phyloP scores from a whole-genome alignment of 2,797 vertebrate genomes.

The Thunnus albacares region DNA sequence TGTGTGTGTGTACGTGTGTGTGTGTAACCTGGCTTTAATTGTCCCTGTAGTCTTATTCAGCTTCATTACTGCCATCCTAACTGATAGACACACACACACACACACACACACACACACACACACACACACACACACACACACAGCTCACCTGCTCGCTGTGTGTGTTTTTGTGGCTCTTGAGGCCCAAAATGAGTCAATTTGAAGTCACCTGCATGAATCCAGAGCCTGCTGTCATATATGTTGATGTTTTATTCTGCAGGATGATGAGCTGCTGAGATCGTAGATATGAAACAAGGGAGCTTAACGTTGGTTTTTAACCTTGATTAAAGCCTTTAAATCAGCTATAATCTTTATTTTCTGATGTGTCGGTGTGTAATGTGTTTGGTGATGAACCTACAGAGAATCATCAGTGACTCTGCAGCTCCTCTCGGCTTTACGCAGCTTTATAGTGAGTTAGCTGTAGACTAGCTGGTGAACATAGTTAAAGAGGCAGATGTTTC shows the following conservation, averaged over 20 bases:
- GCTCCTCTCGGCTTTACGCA: no score
- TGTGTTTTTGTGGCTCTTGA: neutral
- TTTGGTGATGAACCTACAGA: neutral
- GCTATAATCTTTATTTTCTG: no score
- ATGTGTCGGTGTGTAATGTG: neutral
- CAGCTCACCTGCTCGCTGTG: no score
- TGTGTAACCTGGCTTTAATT: conserved; percentile 47
- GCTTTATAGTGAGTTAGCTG: no score
- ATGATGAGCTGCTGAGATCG: no score
- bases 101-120: conserved; percentile 10
- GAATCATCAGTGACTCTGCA: no score
- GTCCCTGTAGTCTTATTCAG: conserved; percentile 39
- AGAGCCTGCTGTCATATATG: no score
- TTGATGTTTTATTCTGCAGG: no score
- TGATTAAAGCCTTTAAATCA: neutral
- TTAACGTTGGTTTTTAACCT: neutral
- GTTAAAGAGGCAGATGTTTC: no score
- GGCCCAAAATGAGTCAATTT: neutral
- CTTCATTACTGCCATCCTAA: conserved; percentile 30
- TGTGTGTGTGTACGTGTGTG: conserved; percentile 41
- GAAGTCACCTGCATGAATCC: neutral
- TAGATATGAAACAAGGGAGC: neutral
- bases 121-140: conserved; percentile 14
- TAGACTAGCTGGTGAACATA: no score
- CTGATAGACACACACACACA: neutral